Base-by-base conservation (phyloP, 1,140 invertebrate species). In the Lerema accius region DNA sequence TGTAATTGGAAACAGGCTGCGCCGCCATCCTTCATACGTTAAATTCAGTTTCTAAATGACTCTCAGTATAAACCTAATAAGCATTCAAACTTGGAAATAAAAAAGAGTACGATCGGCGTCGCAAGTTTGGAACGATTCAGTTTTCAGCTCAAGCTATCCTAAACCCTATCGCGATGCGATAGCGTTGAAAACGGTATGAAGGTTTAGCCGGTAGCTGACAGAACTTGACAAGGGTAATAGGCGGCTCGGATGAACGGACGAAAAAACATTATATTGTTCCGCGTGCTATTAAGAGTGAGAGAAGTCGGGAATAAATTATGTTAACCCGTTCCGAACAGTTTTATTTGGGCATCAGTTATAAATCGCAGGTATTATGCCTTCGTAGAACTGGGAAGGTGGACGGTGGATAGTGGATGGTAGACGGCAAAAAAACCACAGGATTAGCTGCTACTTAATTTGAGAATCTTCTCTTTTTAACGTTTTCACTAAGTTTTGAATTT, bases 241-340 rank as follows among this genome's bases (percentile, higher is more conserved):
- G 63, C 67, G 63, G 59, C 48, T 59, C 62, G 61, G 66, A 73
- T 65, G 43, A 65, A 74, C 51, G 43, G 61, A 72, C 64, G 51
- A 55, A 82, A 80, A 82, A 75, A 63, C 37, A 40, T 65, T 65
- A 69, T 67, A 76, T 76, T 73, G 75, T 80, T 73, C 74, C 63
- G 63, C 63, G 67, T 72, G 62, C 72, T 73, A 75, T 77, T 77
- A 77, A 77, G 64, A 78, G 75, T 81, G 80, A 79, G 76, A 80
- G 72, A 79, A 72, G 78, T 73, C 63, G 61, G 48, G 78, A 81
- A 83, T 83, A 81, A 82, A 82, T 83, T 83, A 82, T 76, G 74
- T 77, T 82, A 80, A 84, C 80, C 82, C 80, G 77, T 81, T 84
- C 80, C 73, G 78, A 82, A 76, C 60, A 68, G 69, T 75, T 75